These are phyloP conservation scores for Melopsittacus undulatus DNA, from an alignment of 2,797 vertebrate genomes.

Conservation along the genomic window DNA sequence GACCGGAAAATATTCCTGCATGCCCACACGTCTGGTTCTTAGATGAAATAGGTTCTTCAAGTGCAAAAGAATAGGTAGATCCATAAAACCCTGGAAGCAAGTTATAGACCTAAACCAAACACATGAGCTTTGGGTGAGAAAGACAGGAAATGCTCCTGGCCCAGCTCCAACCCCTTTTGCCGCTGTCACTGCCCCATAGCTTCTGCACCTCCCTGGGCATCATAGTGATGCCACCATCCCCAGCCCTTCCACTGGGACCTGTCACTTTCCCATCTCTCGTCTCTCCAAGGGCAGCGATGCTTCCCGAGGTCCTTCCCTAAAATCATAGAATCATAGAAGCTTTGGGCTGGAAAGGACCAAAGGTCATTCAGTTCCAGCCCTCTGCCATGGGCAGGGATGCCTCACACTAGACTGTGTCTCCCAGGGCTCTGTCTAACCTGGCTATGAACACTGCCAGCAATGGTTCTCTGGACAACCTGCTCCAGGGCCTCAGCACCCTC, in stretches of 20 bases:
- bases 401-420: background rate
- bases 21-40: accelerated
- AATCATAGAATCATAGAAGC: background rate
- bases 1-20: accelerated
- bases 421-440: background rate
- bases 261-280: background rate
- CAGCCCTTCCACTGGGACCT: too few relatives aligned
- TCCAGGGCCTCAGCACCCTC: background rate
- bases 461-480: background rate
- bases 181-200: too few relatives aligned
- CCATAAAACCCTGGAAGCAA: background rate
- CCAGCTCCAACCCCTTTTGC: background rate
- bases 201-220: background rate
- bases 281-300: background rate
- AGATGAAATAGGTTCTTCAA: accelerated
- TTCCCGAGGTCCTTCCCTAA: background rate
- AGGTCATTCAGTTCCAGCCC: background rate
- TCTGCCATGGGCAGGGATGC: background rate
- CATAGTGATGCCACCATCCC: background rate
- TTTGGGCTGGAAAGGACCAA: background rate
- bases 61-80: accelerated
- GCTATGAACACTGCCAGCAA: background rate
- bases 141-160: background rate
- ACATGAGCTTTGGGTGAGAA: background rate
- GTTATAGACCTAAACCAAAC: background rate